Conservation (phyloP, 2,888 invertebrate species). For the Drosophila anceps region DNA sequence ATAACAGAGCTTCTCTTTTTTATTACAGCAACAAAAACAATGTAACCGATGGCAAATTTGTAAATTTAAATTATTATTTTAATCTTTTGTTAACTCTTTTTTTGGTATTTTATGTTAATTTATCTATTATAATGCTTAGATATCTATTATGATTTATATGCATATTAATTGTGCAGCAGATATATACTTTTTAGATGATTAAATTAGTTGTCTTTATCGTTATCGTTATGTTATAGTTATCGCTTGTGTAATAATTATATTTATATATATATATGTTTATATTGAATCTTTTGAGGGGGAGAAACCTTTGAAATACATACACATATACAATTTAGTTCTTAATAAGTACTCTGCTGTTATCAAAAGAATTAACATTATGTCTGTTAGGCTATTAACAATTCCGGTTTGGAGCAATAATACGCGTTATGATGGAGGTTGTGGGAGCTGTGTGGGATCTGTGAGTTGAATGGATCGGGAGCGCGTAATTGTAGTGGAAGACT, state of each 20-base stretch:
- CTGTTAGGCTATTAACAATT: constrained; percentile 22
- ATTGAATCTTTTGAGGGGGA: constrained; percentile 52
- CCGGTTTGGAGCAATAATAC: constrained; percentile 25
- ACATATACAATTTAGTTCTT: constrained; percentile 63
- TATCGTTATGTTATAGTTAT: constrained; percentile 35
- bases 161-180: constrained; percentile 46
- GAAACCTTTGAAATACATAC: constrained; percentile 73
- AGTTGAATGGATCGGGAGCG: constrained; percentile 14
- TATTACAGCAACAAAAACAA: constrained; percentile 44
- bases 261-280: constrained; percentile 20
- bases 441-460: neutral
- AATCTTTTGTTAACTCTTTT: constrained; percentile 54
- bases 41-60: constrained; percentile 34
- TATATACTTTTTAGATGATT: constrained; percentile 21
- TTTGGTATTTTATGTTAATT: constrained; percentile 16
- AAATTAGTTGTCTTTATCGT: constrained; percentile 23
- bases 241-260: constrained; percentile 27
- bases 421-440: constrained; percentile 18
- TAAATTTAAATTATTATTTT: constrained; percentile 24
- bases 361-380: constrained; percentile 39
- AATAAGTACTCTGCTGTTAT: constrained; percentile 34
- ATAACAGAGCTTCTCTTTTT: constrained; percentile 21
- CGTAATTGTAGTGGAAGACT: constrained; percentile 85
- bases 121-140: constrained; percentile 24
- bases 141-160: constrained; percentile 51